Base-by-base conservation (phyloP, 2,797 vertebrate genomes). In the Psittacula derbiana region DNA sequence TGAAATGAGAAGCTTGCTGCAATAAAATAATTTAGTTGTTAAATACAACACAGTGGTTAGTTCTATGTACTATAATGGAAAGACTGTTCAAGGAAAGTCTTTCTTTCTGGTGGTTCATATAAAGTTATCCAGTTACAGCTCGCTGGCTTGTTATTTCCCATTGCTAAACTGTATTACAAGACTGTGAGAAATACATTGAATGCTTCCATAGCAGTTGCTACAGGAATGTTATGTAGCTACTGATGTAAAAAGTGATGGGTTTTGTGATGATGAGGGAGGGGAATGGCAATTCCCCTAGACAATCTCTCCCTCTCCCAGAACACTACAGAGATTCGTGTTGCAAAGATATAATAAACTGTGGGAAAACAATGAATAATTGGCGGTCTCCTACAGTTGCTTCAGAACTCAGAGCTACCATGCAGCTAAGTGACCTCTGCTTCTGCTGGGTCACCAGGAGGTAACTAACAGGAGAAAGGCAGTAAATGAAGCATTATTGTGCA, bases 381-480 rank as follows among this genome's bases (percentile, higher is more conserved):
- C 89, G 91, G 65, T 53, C 76, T 92, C 96, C 95, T 96, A 96
- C 90, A 93, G 91, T 46, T 80, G 76, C 94, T 95, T 97, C 92
- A 96, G 90, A 96, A 81, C 81, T 91, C 80, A 89, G 72, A 91
- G 88, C 86, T 91, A 92, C 92, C 94, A 93, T 79, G 93, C 89
- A 97, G 96, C 92, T 97, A 94, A 97, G 94, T 96, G 97, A 97
- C 97, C 97, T 96, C 97, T 90, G 93, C 95, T 97, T 95, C 92
- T 90, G 43, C 65, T 55, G 86, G 97, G 98, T 98, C 97, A 97
- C n/a, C 17, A 94, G 78, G 97, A 97, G 97, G 97, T 96, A 97
- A 97, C 89, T 88, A 92, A 97, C 91, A 73, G 88, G 90, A 94
- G 71, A 88, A 93, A 80, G 90, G 20, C 65, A 94, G 90, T 96